A percentile compares a stretch with the other conserved stretches of the same genome.
Conservation (phyloP, 2,113 vertebrate genomes). For the Guaruba guarouba region DNA sequence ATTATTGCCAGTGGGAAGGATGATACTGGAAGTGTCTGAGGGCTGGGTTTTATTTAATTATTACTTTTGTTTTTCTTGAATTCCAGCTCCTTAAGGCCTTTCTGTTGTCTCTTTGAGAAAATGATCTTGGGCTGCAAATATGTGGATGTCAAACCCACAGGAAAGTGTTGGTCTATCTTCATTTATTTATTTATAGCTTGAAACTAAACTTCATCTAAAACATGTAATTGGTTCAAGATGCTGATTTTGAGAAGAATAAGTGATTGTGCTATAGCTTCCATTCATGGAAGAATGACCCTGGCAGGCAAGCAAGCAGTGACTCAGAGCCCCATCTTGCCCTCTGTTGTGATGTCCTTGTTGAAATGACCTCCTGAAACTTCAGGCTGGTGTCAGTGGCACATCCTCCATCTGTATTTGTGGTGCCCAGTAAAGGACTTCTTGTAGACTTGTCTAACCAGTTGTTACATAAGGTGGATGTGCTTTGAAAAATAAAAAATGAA, state of each 20-base stretch:
- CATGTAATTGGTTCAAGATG: accelerated
- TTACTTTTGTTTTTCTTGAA: neutral
- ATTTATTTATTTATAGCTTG: neutral
- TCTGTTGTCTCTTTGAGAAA: neutral
- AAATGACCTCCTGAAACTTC: neutral
- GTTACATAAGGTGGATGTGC: neutral
- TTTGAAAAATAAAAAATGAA: neutral
- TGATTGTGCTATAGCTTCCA: neutral
- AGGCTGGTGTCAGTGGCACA: accelerated
- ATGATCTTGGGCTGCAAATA: neutral
- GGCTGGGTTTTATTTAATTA: neutral
- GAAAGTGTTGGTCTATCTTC: neutral
- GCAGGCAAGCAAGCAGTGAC: neutral
- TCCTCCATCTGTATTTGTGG: accelerated
- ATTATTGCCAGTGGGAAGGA: neutral
- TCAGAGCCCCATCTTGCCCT: neutral
- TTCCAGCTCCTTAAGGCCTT: neutral
- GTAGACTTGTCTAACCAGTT: neutral
- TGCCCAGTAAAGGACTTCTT: neutral
- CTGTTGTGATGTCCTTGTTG: neutral
- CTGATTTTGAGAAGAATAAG: neutral
- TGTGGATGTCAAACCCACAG: neutral
- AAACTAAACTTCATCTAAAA: neutral
- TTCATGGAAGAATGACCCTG: neutral
- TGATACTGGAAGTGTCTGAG: neutral